These are phyloP conservation scores for Oscheius sp. DNA, from an alignment of 1,140 invertebrate genomes.

Conservation along the genomic window DNA sequence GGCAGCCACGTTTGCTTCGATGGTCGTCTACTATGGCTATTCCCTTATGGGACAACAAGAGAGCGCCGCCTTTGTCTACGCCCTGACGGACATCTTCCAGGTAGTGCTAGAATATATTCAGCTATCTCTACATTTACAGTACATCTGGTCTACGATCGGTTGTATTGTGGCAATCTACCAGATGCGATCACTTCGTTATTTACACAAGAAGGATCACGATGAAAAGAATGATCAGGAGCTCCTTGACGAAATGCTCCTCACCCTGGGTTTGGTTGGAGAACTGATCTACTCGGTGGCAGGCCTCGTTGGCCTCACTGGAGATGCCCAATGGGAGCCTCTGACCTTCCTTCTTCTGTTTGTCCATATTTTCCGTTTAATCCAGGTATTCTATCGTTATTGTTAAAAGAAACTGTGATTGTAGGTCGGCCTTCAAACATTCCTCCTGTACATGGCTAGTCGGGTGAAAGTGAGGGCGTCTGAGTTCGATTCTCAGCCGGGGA, in stretches of 20 bases:
- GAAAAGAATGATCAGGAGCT: slow-evolving; percentile 47
- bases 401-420: slow-evolving; percentile 19
- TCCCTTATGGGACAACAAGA: slow-evolving; percentile 45
- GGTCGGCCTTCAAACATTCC: slow-evolving; percentile 55
- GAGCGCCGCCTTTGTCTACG: slow-evolving; percentile 53
- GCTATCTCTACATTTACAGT: slow-evolving; percentile 35
- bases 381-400: slow-evolving; percentile 41
- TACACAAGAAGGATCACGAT: slow-evolving; percentile 13
- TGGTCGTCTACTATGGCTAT: slow-evolving; percentile 59
- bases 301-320: slow-evolving; percentile 52
- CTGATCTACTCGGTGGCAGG: slow-evolving; percentile 59
- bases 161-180: slow-evolving; percentile 52
- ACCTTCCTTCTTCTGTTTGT: slow-evolving; percentile 51
- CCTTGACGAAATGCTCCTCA: slow-evolving; percentile 54
- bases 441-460: slow-evolving; percentile 57
- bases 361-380: slow-evolving; percentile 53
- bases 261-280: slow-evolving; percentile 55
- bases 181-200: slow-evolving; percentile 53
- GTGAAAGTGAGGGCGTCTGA: slow-evolving; percentile 40
- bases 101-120: slow-evolving; percentile 24
- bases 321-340: slow-evolving; percentile 47
- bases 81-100: slow-evolving; percentile 55
- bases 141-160: slow-evolving; percentile 47
- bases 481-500: slow-evolving; percentile 51
- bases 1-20: slow-evolving; percentile 58